Conservation (phyloP, 2,888 invertebrate genomes). For the Agrotis puta region DNA sequence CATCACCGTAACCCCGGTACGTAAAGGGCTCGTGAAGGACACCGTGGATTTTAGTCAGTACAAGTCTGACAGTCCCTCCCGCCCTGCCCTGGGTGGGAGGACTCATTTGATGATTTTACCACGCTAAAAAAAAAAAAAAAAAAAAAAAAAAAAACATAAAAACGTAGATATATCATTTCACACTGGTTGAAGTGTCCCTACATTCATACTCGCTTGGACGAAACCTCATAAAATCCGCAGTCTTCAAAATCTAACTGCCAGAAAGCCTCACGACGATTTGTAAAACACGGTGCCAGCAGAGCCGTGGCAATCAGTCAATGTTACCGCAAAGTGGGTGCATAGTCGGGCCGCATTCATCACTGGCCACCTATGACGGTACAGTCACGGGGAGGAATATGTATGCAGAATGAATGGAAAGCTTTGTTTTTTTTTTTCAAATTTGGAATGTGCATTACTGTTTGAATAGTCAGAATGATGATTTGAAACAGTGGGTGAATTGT, state of each 20-base stretch:
- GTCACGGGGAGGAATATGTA: not conserved
- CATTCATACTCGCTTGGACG: not conserved
- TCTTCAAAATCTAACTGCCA: constrained; percentile 28
- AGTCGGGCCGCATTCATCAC: constrained; percentile 73
- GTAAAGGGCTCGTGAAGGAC: too few relatives aligned
- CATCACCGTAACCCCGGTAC: too few relatives aligned
- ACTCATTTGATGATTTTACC: too few relatives aligned
- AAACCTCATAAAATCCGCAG: not conserved
- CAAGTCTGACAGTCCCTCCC: too few relatives aligned
- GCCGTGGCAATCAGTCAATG: constrained; percentile 58
- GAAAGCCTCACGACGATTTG: constrained; percentile 42
- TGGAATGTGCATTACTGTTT: not conserved
- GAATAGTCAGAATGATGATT: not conserved
- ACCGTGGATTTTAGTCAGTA: too few relatives aligned
- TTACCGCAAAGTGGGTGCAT: constrained; percentile 56
- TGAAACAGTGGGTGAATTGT: not conserved
- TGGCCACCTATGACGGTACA: constrained; percentile 73
- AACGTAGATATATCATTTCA: not conserved
- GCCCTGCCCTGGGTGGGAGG: too few relatives aligned
- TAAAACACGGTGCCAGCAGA: constrained; percentile 46
- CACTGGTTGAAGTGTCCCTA: not conserved
- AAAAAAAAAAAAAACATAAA: too few relatives aligned
- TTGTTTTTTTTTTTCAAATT: not conserved
- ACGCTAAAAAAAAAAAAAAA: too few relatives aligned
- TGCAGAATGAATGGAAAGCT: not conserved